These are phyloP conservation scores for Archegozetes longisetosus DNA, from an alignment of 1,140 invertebrate genomes.

Conservation along the genomic window DNA sequence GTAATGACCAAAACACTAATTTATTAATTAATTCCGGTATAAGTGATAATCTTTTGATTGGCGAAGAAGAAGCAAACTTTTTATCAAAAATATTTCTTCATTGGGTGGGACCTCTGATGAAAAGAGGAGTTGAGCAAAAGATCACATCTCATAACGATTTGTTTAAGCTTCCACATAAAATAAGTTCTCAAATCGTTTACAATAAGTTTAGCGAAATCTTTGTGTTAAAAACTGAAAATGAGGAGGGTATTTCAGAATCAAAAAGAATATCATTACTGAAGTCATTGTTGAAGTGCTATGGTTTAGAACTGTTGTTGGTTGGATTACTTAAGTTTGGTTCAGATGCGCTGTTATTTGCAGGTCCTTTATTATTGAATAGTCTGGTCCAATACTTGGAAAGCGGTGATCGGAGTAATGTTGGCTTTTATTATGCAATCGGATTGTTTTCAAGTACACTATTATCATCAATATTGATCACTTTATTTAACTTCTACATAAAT, in stretches of 20 bases:
- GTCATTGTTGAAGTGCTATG: conserved; percentile 64
- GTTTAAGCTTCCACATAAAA: conserved; percentile 57
- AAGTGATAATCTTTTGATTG: background rate
- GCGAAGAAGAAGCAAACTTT: conserved; percentile 49
- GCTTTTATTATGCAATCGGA: conserved; percentile 61
- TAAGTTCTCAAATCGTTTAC: conserved; percentile 36
- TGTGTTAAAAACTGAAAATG: background rate
- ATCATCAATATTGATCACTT: conserved; percentile 58
- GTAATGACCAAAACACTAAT: background rate
- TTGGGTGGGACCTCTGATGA: conserved; percentile 72
- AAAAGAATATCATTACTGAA: conserved; percentile 35
- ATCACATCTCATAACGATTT: conserved; percentile 60
- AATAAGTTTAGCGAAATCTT: conserved; percentile 7
- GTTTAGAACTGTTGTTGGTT: conserved; percentile 67
- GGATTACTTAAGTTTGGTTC: conserved; percentile 69
- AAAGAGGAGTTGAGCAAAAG: conserved; percentile 53
- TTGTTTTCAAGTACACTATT: conserved; percentile 38
- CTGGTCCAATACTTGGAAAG: conserved; percentile 66
- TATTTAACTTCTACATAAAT: conserved; percentile 77
- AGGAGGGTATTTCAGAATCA: background rate
- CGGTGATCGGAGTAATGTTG: conserved; percentile 41
- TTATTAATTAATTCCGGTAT: background rate
- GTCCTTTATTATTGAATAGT: conserved; percentile 68
- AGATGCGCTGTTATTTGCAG: conserved; percentile 66
- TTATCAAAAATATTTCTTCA: conserved; percentile 60